phyloP scores from a whole-genome alignment of 2,113 vertebrate species.

The Thunnus thynnus region DNA sequence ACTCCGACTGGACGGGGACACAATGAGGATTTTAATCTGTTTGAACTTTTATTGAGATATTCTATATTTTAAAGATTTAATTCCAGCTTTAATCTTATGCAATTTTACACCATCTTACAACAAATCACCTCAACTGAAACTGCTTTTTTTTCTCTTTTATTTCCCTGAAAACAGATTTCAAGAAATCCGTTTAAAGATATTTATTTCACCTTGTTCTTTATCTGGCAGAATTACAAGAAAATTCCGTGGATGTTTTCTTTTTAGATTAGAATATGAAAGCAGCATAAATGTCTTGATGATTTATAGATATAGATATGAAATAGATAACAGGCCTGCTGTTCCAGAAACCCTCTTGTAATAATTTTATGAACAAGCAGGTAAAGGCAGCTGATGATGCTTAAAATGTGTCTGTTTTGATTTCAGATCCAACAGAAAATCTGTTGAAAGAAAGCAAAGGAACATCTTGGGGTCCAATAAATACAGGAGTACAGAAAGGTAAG shows the following conservation, averaged over 20 bases:
- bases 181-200: neutral
- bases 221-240: no score
- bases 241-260: no score
- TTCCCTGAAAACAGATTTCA: neutral
- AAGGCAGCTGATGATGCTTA: neutral
- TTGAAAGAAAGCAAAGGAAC: slow-evolving; percentile 95
- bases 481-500: slow-evolving; percentile 98
- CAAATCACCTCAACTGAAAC: neutral
- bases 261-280: no score
- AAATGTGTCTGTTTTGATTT: slow-evolving; percentile 62
- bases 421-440: slow-evolving; percentile 91
- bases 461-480: slow-evolving; percentile 92
- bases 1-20: no score
- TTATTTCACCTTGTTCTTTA: neutral
- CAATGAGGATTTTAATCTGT: slow-evolving; percentile 17
- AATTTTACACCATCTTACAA: neutral
- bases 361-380: neutral
- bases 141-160: neutral
- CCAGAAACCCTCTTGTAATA: neutral
- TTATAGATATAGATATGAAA: neutral
- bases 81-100: neutral
- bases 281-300: no score
- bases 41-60: neutral
- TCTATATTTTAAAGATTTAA: neutral
- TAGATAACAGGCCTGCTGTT: neutral